phyloP scores from a whole-genome alignment of 2,113 vertebrate genomes.

The Rhinopithecus roxellana region DNA sequence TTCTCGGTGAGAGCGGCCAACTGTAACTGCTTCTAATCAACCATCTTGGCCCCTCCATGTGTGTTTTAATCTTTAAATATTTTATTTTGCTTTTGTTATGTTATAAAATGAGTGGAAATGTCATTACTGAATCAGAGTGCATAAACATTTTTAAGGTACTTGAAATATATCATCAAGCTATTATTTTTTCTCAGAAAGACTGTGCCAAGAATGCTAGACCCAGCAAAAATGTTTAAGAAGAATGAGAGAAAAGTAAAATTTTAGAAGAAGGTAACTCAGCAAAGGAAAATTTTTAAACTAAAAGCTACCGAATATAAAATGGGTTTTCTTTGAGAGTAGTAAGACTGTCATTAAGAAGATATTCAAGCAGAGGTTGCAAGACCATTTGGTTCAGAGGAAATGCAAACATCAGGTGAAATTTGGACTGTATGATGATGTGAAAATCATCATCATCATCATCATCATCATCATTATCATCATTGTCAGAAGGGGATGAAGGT shows the following conservation, averaged over 20 bases:
- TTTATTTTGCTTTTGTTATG: background rate
- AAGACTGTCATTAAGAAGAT: background rate
- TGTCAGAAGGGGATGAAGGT: background rate
- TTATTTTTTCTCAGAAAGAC: background rate
- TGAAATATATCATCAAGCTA: background rate
- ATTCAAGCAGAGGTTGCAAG: background rate
- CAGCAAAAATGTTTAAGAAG: background rate
- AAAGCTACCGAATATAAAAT: background rate
- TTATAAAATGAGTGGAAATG: background rate
- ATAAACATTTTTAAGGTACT: background rate
- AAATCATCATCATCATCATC: too few species aligned
- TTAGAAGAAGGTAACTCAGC: background rate
- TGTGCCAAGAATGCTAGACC: background rate
- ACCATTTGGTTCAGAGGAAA: background rate
- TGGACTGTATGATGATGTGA: background rate
- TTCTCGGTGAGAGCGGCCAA: too few species aligned
- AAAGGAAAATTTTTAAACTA: background rate
- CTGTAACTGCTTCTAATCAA: too few species aligned
- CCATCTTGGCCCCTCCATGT: too few species aligned
- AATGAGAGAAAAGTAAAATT: background rate
- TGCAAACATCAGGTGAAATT: background rate
- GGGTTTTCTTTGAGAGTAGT: background rate
- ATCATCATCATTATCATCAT: background rate
- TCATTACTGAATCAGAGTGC: background rate
- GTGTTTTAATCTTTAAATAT: background rate